phyloP scores from a whole-genome alignment of 2,888 invertebrate genomes.

The Epsilonema sp. region DNA sequence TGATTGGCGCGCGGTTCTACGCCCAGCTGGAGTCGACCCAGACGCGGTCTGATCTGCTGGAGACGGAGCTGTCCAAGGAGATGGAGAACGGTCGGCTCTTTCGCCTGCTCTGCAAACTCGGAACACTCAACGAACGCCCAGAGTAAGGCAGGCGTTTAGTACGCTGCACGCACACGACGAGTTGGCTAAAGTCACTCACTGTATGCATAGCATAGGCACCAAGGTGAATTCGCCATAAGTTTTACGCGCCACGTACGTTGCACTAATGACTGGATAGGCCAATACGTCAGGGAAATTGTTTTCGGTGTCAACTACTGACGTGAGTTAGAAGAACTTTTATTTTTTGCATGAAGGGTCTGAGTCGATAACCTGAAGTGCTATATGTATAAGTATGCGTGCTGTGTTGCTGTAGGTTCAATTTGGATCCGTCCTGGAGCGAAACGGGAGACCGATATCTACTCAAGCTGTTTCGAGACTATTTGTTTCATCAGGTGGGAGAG shows the following conservation, averaged over 20 bases:
- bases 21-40: constrained; percentile 77
- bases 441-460: constrained; percentile 95
- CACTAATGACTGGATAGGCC: not conserved
- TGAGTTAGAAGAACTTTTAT: too few relatives aligned
- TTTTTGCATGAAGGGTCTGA: too few relatives aligned
- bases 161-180: too few relatives aligned
- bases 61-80: constrained; percentile 73
- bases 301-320: too few relatives aligned
- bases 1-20: constrained; percentile 91
- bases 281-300: too few relatives aligned
- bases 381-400: too few relatives aligned
- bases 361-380: too few relatives aligned
- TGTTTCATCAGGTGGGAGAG: constrained; percentile 75
- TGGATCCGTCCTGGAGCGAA: constrained; percentile 88
- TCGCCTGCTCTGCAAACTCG: constrained; percentile 69
- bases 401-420: constrained; percentile 50
- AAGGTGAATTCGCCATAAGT: too few relatives aligned
- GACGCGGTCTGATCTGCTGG: constrained; percentile 63
- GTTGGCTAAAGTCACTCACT: too few relatives aligned
- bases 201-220: too few relatives aligned
- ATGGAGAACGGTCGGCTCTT: constrained; percentile 82
- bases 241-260: not conserved
- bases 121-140: constrained; percentile 80
- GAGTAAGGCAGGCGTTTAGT: too few relatives aligned
- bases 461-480: constrained; percentile 86